Base-by-base conservation (phyloP, 1,140 invertebrate genomes). In the Aphidius ervi region DNA sequence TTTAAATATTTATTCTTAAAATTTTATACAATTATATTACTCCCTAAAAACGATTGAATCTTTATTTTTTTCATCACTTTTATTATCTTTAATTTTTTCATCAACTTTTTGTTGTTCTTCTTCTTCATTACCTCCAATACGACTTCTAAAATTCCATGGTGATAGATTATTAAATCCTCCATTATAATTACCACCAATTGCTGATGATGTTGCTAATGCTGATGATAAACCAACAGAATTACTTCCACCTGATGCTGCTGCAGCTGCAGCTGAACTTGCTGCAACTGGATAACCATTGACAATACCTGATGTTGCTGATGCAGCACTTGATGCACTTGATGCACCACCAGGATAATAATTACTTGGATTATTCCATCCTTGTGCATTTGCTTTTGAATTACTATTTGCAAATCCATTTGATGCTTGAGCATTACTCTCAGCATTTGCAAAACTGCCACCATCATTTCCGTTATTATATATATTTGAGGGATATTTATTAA, bases 241-340 rank as follows among this genome's bases (percentile, higher is more conserved):
- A 46, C 3, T 37, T 8, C 53, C 53, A 23, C 40, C 40, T 42
- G 53, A 37, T 10, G 61, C 50, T 40, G 59, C 37, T 3, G 63
- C 60, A 16, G 60, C 50, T 37, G 61, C 58, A 41, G 64, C 58
- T 2, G 61, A 58, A 7, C 62, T 58, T 20, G 58, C 20, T 7
- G 64, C 57, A 9, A 59, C 49, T 41, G 63, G 57, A 9, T 59
- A 40, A 16, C 65, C 65, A 45, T 59, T 55, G 4, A 62, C 50
- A 20, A 67, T 56, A 31, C 60, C 56, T 23, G 63, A 58, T 40
- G 57, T 58, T 39, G 63, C 63, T 31, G 62, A 60, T 39, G 63
- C 63, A 20, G 62, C 59, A 48, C 59, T 62, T 4, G 65, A 63
- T 6, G 62, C 62, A 49, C 58, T 62, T n/a, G 65, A 56, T 6